Base-by-base conservation (phyloP, 1,140 invertebrate species). In the Drosophila repletoides region DNA sequence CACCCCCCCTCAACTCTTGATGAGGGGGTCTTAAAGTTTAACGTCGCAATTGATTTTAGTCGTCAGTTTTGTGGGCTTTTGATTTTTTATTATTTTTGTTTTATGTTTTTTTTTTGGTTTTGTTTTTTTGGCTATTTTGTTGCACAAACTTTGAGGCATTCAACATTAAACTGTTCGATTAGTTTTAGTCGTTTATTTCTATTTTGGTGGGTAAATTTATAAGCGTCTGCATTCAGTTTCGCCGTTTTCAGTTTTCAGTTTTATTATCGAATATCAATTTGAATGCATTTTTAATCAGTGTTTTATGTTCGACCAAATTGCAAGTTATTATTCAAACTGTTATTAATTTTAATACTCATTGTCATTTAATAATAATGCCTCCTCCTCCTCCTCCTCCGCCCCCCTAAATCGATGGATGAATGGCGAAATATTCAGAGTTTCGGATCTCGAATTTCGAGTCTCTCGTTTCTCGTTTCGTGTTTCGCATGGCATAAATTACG, bases 21-120 rank as follows among this genome's bases (percentile, higher is more conserved):
- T 60, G 73, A 64, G 58, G 74, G 69, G 58, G 74, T 52, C 72
- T 84, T 75, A 77, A 84, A 84, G 79, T 73, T 84, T 86, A 84
- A 68, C 63, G 66, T 79, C 70, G 74, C 80, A 84, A 84, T 84
- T 84, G 80, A 84, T 84, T 84, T 84, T 86, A 80, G 80, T 84
- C 80, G 80, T 84, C 80, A 80, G 71, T 80, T 84, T 84, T 79
- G 84, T 86, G 71, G 75, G 60, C 70, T 80, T 86, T 79, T 83
- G 72, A 83, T 83, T 81, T 81, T 81, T 33, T 67, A 9, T 22
- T 48, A 38, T 41, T 60, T n/a, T 26, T 49, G 24, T 22, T 51
- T 59, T 28, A 2, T 56, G 55, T 29, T 51, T 53, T 60, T 31
- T 33, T 63, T 15, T 31, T 45, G 4, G 10, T 55, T 19, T n/a